Base-by-base conservation (phyloP, 1,140 invertebrate genomes). In the Drosophila repletoides region DNA sequence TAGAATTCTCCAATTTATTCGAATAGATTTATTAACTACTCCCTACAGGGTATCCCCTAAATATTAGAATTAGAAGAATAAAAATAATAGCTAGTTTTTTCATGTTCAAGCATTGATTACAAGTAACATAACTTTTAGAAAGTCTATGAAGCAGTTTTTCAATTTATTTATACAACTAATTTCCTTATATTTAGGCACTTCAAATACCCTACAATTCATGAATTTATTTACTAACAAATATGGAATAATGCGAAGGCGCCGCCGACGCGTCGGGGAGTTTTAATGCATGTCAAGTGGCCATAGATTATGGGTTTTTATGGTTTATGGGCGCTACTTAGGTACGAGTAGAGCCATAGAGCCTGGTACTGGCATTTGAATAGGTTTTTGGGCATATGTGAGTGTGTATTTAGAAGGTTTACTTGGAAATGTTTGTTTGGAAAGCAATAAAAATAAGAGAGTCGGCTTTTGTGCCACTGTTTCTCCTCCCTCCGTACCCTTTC, bases 231-330 rank as follows among this genome's bases (percentile, higher is more conserved):
- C 19, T 51, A 51, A 48, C 6, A 59, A 17, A 26, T 45, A 56
- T 15, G 9, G n/a, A 56, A 63, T 55, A 53, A 34, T 10, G 33
- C 9, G 6, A 36, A 59, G 52, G 45, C 33, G 46, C 33, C 58
- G 49, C 38, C 29, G 26, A 14, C 10, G 33, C 9, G 22, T n/a
- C n/a, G n/a, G n/a, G n/a, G n/a, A n/a, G n/a, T 61, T 61, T 77
- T 84, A 83, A 88, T 88, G 83, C 83, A 64, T 83, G 83, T 87
- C 83, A 87, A 87, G 83, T 87, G 83, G 61, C 66, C 70, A 53
- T 83, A 88, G 59, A 69, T 88, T 77, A 75, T 71, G 67, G 15
- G 61, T 71, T 87, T 83, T 81, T 81, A 74, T 73, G 53, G 64
- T 76, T 83, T 84, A 77, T 71, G 65, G 60, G 80, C 71, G 56